A percentile compares a stretch with the other conserved stretches of the same genome.
Conservation (phyloP, 2,797 vertebrate species). For the Silurus lanzhouensis region DNA sequence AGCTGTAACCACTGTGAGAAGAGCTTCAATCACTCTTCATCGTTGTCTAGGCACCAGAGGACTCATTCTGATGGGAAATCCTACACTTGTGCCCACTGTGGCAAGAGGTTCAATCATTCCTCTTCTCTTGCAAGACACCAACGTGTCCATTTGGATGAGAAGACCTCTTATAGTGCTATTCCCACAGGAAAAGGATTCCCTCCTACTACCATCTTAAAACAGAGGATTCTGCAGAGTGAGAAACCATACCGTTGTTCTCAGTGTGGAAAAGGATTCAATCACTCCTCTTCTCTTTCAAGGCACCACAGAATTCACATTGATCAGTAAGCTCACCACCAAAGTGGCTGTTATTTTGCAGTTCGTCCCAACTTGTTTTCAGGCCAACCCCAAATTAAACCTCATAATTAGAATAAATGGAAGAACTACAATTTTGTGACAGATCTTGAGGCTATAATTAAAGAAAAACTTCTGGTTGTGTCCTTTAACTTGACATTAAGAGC, state of each 20-base stretch:
- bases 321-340: constrained; percentile 62
- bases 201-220: constrained; percentile 77
- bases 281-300: constrained; percentile 81
- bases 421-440: constrained; percentile 47
- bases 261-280: constrained; percentile 83
- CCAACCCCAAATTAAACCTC: constrained; percentile 49
- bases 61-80: constrained; percentile 80
- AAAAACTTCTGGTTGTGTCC: constrained; percentile 46
- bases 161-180: constrained; percentile 73
- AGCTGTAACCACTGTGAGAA: constrained; percentile 83
- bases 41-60: constrained; percentile 81
- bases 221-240: constrained; percentile 72
- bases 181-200: constrained; percentile 74
- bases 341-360: constrained; percentile 44
- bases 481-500: constrained; percentile 49
- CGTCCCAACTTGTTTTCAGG: constrained; percentile 58
- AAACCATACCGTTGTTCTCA: constrained; percentile 81
- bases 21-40: constrained; percentile 83
- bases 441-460: constrained; percentile 60
- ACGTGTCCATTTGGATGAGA: constrained; percentile 77
- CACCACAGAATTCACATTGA: constrained; percentile 79
- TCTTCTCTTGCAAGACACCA: constrained; percentile 80
- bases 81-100: constrained; percentile 79
- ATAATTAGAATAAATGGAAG: constrained; percentile 45
- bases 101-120: constrained; percentile 80